phyloP scores from a whole-genome alignment of 2,797 vertebrate species.

The Sciurus carolinensis region DNA sequence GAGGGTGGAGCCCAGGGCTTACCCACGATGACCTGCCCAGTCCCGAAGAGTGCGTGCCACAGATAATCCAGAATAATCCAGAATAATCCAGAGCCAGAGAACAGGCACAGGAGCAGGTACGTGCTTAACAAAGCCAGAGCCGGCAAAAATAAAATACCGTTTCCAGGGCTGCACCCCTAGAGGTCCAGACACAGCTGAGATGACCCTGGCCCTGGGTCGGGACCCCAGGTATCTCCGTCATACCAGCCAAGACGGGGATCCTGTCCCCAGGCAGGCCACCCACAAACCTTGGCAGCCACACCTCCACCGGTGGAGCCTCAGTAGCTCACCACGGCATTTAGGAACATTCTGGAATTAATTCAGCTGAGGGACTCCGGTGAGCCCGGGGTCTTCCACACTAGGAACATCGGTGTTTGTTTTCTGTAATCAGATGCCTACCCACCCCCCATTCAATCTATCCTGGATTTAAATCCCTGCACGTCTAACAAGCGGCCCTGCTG shows the following conservation, averaged over 20 bases:
- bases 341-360: neutral
- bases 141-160: neutral
- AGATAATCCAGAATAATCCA: neutral
- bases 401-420: neutral
- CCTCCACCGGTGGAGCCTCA: neutral
- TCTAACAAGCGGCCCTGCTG: neutral
- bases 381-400: neutral
- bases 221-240: neutral
- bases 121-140: neutral
- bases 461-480: neutral
- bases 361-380: neutral
- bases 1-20: neutral
- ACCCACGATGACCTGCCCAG: neutral
- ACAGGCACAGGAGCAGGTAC: too few relatives aligned
- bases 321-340: neutral
- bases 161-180: neutral
- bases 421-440: neutral
- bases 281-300: neutral
- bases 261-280: too few relatives aligned
- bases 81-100: neutral
- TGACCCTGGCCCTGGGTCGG: neutral
- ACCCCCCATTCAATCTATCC: neutral
- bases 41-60: neutral
- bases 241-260: neutral
- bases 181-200: neutral